Evolutionary conservation across 2,113 vertebrate species (phyloP).

Genomic region (Notothenia coriiceps): DNA sequence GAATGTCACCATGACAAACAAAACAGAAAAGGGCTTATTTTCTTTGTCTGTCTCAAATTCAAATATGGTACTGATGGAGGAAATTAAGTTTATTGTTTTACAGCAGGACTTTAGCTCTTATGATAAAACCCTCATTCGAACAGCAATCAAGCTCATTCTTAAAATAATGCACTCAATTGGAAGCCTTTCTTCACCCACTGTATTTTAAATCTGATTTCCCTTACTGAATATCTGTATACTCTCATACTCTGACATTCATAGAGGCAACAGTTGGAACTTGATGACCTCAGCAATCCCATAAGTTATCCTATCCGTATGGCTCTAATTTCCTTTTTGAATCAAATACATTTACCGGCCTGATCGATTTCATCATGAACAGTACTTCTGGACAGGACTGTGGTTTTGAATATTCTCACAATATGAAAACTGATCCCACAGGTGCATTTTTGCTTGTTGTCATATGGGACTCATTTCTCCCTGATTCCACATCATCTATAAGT

Average conservation of each 20-base stretch:
- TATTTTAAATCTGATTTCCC: neutral
- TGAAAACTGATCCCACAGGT: neutral
- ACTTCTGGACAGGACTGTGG: neutral
- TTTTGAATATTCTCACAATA: neutral
- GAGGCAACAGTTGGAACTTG: neutral
- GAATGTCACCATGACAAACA: conserved; percentile 6
- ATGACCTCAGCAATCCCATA: conserved; percentile 2
- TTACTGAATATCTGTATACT: neutral
- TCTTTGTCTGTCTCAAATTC: neutral
- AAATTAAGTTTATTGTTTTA: conserved; percentile 44
- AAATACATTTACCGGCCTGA: neutral
- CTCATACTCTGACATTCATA: neutral
- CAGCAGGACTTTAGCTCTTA: conserved; percentile 2
- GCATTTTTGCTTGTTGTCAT: neutral
- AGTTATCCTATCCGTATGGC: conserved; percentile 39
- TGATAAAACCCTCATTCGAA: neutral
- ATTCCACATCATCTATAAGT: neutral
- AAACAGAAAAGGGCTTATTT: neutral
- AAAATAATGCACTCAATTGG: neutral
- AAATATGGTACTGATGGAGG: neutral
- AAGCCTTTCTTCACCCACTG: neutral
- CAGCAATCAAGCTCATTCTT: neutral
- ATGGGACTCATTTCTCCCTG: neutral
- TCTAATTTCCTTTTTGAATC: conserved; percentile 46
- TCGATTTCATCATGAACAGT: neutral